These are phyloP conservation scores for Lissocephala sabroskyi DNA, from an alignment of 2,888 invertebrate genomes.

Conservation along the genomic window DNA sequence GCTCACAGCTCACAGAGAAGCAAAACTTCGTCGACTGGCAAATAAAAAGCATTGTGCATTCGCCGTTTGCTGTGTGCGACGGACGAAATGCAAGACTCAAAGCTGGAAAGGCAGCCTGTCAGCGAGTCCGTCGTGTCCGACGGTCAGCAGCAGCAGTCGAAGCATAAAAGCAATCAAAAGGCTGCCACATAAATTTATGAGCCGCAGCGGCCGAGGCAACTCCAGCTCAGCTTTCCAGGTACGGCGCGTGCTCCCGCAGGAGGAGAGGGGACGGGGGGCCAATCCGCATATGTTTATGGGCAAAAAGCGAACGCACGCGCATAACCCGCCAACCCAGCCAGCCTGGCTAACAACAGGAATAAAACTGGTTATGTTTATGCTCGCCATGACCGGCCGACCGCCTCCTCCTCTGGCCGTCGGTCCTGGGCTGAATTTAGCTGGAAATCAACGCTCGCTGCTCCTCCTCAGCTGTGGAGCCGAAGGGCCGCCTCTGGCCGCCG, in stretches of 20 bases:
- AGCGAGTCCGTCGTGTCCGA: slow-evolving; percentile 1
- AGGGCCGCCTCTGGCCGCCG: slow-evolving; percentile 22
- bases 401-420: too few species aligned
- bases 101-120: too few species aligned
- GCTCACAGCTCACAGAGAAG: too few species aligned
- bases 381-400: too few species aligned
- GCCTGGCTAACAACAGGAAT: neutral
- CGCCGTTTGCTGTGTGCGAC: too few species aligned
- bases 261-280: neutral
- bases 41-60: too few species aligned
- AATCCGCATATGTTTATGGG: neutral
- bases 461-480: slow-evolving; percentile 4
- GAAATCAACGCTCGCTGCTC: neutral
- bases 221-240: slow-evolving; percentile 6
- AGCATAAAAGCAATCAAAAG: slow-evolving; percentile 44
- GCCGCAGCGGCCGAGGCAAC: slow-evolving; percentile 30
- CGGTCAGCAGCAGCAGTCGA: slow-evolving; percentile 9
- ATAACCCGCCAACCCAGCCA: neutral
- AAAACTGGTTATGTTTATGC: slow-evolving; percentile 1
- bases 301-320: neutral
- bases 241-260: neutral
- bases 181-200: slow-evolving; percentile 58
- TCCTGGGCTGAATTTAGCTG: slow-evolving; percentile 35
- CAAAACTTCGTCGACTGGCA: too few species aligned
- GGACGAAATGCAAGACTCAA: slow-evolving; percentile 2